Evolutionary conservation across 2,797 vertebrate genomes (phyloP).

Genomic region (Tamandua tetradactyla): DNA sequence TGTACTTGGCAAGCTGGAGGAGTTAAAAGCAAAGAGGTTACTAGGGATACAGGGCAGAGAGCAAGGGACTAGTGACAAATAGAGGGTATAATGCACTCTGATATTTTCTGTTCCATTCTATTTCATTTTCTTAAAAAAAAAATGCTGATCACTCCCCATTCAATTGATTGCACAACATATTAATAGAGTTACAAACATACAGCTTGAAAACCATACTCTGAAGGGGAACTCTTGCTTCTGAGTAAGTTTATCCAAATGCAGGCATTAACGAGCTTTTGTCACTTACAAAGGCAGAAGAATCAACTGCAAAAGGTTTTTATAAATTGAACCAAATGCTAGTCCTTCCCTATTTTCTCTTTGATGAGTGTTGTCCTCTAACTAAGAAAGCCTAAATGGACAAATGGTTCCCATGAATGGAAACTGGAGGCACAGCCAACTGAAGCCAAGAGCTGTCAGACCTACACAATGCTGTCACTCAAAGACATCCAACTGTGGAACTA

Average conservation of each 20-base stretch:
- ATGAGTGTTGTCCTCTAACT: no score
- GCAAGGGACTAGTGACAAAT: rapidly evolving
- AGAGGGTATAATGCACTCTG: not conserved
- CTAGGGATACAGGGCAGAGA: not conserved
- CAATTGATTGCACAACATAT: not conserved
- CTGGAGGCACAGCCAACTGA: rapidly evolving
- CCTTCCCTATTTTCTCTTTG: not conserved
- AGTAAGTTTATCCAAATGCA: not conserved
- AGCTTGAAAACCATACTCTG: not conserved
- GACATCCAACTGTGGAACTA: not conserved
- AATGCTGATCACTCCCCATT: not conserved
- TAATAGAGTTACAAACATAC: not conserved
- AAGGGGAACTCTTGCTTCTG: not conserved
- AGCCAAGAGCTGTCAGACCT: rapidly evolving
- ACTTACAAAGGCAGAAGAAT: not conserved
- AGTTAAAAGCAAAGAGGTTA: not conserved
- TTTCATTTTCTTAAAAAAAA: not conserved
- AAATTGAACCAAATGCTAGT: no score
- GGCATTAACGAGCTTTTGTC: not conserved
- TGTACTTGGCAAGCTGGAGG: no score
- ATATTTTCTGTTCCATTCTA: not conserved
- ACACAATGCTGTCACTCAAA: not conserved
- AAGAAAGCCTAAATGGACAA: not conserved
- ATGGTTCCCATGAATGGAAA: not conserved
- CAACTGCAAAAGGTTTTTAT: not conserved